Conservation (phyloP, 2,797 vertebrate genomes). For the Trachops cirrhosus region DNA sequence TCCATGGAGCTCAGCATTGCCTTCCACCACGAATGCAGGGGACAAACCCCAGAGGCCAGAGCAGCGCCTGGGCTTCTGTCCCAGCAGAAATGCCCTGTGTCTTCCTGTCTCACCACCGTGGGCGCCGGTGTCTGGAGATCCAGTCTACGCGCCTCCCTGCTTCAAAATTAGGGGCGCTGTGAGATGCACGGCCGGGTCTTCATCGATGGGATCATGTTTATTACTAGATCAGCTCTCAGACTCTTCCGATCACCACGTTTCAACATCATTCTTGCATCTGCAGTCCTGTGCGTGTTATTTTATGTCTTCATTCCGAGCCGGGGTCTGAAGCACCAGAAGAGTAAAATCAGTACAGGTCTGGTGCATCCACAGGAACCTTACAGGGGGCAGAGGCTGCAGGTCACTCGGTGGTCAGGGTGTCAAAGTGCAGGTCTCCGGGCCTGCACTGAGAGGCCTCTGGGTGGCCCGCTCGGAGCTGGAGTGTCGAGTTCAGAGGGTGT, state of each 20-base stretch:
- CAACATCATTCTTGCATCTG: neutral
- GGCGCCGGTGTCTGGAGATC: neutral
- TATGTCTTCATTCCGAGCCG: neutral
- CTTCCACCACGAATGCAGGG: neutral
- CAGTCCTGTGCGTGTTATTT: neutral
- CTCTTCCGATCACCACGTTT: neutral
- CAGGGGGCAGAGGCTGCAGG: too few relatives aligned
- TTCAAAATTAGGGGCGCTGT: neutral
- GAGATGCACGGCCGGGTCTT: neutral
- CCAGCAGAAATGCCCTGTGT: neutral
- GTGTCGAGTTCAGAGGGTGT: neutral
- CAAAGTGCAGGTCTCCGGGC: neutral
- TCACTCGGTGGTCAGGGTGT: fast-evolving
- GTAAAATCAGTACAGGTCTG: neutral
- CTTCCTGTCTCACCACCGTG: neutral
- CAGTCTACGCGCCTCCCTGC: neutral
- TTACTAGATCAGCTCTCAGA: neutral
- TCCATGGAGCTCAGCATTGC: neutral
- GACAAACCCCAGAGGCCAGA: neutral
- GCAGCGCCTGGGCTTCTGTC: neutral
- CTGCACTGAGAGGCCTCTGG: neutral
- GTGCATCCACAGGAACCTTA: neutral
- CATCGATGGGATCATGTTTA: neutral
- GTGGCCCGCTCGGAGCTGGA: neutral
- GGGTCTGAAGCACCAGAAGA: too few relatives aligned